Evolutionary conservation across 2,888 invertebrate genomes (phyloP), one percentile per base, ranked within the genome.

Genomic region (Tigriopus californicus): DNA sequence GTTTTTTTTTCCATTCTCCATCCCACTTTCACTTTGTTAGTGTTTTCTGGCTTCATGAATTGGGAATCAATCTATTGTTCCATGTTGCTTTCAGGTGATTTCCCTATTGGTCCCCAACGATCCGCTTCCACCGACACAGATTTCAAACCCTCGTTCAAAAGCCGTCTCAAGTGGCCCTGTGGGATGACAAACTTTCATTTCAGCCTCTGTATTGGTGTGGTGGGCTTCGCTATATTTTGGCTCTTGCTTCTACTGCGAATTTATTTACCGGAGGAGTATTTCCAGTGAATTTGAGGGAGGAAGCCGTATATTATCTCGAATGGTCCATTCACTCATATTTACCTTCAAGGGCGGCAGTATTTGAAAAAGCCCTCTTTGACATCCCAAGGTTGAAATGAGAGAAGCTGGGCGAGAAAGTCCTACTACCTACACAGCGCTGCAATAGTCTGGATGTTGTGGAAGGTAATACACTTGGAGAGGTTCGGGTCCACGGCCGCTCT

Each of bases 191-290:
- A 33, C 20, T 56, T 56, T 20, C 56, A 56, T 24, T 56, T 56
- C 13, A 46, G 46, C 44, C 22, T 56, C 13, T 56, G 41, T 25
- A 46, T 56, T 42, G 56, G 56, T 20, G 44, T 56, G 44, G 44
- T 56, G 20, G 56, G 56, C 18, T 56, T 56, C 33, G 44, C 46
- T 10, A 22, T 56, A n/a, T 56, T 56, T 15, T 56, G 56, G 56
- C 56, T 56, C 2, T 13, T 20, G 8, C 56, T 56, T 15, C 44
- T 56, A 20, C 56, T 56, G 1, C n/a, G 56, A 24, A 56, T 56
- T 11, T 56, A 56, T 46, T 25, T 56, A n/a, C 56, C 56, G 25
- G 52, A 25, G 25, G 24, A 52, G 25, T 52, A 24, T 15, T 52
- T 52, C n/a, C 33, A 33, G 33, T 33, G 33, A 33, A 33, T 8